phyloP scores from a whole-genome alignment of 2,113 vertebrate genomes.

The Nibea albiflora region DNA sequence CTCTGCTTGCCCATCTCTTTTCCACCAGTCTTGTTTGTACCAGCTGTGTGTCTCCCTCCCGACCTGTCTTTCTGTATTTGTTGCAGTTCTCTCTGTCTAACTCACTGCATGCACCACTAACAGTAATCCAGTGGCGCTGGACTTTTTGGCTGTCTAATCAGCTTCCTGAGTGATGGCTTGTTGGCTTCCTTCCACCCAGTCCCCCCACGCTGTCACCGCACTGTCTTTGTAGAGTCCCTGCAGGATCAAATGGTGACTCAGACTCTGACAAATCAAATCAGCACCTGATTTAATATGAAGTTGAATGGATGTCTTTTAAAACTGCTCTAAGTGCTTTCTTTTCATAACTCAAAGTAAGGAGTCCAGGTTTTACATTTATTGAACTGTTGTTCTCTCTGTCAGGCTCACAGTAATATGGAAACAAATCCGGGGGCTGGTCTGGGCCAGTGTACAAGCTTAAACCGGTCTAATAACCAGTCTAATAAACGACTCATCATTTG shows the following conservation, averaged over 20 bases:
- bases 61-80: not conserved
- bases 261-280: slow-evolving; percentile 35
- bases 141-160: slow-evolving; percentile 40
- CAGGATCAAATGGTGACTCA: slow-evolving; percentile 17
- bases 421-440: not conserved
- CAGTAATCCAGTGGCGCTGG: slow-evolving; percentile 9
- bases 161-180: slow-evolving; percentile 31
- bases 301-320: slow-evolving; percentile 4
- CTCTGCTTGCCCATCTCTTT: not conserved
- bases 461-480: too few relatives aligned
- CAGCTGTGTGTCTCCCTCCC: not conserved
- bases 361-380: not conserved
- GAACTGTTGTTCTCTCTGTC: not conserved
- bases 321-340: not conserved
- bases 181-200: not conserved
- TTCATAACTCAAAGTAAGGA: not conserved
- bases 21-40: not conserved
- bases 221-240: slow-evolving; percentile 18
- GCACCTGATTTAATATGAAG: slow-evolving; percentile 5
- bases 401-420: not conserved
- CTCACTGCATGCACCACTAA: not conserved
- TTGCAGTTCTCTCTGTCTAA: not conserved
- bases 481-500: too few relatives aligned
- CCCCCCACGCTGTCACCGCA: slow-evolving; percentile 1
- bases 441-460: too few relatives aligned